A percentile compares a stretch with the other conserved stretches of the same genome.
Conservation (phyloP, 2,888 invertebrate genomes). For the Entomobrya multifasciata region DNA sequence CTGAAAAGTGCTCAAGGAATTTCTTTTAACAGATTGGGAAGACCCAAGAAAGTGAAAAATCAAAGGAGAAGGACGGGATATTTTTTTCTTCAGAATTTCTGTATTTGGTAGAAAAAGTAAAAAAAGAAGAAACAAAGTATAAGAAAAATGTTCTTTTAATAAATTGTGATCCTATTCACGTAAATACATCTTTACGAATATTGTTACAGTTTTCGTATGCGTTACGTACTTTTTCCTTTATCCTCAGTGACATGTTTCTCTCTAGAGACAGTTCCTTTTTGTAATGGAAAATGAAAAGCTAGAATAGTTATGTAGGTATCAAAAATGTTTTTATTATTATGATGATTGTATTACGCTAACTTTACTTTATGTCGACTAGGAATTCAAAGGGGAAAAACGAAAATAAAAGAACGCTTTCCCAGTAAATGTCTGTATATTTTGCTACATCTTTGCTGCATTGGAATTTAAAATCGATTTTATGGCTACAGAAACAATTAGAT, state of each 20-base stretch:
- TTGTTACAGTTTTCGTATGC: not conserved
- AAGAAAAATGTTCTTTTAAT: not conserved
- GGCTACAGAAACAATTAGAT: not conserved
- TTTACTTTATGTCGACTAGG: not conserved
- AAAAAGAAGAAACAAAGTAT: not conserved
- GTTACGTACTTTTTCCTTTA: not conserved
- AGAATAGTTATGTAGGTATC: no score
- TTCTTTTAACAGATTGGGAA: no score
- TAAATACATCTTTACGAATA: not conserved
- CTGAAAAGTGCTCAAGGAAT: no score
- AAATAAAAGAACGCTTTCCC: not conserved
- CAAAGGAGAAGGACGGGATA: no score
- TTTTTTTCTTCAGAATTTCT: no score
- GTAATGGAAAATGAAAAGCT: not conserved
- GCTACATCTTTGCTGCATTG: not conserved
- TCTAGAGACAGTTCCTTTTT: not conserved
- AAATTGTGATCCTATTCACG: not conserved
- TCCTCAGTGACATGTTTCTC: not conserved
- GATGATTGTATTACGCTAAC: not conserved
- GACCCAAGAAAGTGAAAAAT: no score
- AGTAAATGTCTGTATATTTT: not conserved
- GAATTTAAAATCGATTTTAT: not conserved
- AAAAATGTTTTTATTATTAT: constrained; percentile 25
- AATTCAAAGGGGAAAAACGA: constrained; percentile 1
- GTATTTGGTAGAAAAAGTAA: no score